Base-by-base conservation (phyloP, 2,888 invertebrate genomes). In the Eupithecia dodoneata region DNA sequence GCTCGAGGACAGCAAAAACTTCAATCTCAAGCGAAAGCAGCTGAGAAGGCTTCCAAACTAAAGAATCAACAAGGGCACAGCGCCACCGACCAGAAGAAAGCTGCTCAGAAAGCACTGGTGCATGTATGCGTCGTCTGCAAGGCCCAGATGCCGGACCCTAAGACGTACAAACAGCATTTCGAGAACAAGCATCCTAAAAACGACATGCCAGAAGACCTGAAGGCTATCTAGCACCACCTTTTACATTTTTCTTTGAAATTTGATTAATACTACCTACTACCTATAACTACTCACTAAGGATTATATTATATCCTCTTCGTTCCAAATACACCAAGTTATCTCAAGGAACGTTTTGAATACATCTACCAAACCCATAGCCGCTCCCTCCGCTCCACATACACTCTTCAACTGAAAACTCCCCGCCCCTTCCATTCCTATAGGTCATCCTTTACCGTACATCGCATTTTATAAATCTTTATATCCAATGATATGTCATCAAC, bases 81-180 rank as follows among this genome's bases (percentile, higher is more conserved):
- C 91, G 97, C 98, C 73, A 96, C 96, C 67, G 98, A 98, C 81
- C 98, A 99, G 92, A 99, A 99, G 91, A 98, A 98, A 88, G 98
- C 99, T 66, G 99, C 99, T 9, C 97, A 97, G 87, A 99, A 99
- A 92, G 99, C 99, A 13, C 96, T 99, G 52, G 97, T 98, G 65
- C 97, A 98, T 91, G 97, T 97, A 77, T 99, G 99, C 92, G 95
- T 96, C 59, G 97, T 99, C 75, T 99, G 99, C 94, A 99, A 98
- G 96, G 97, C 99, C 13, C 99, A 99, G 96, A 99, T 99, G 99
- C 99, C 99, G 4, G 99, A 99, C 93, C 99, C 99, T 74, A 99
- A 99, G 96, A 99, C 99, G 41, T 99, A 99, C 95, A 99, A 98
- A 94, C 99, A 99, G 93, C 99, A 99, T 92, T 99, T 99, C 94